Conservation (phyloP, 2,113 vertebrate genomes). For the Phalacrocorax brasilianus region DNA sequence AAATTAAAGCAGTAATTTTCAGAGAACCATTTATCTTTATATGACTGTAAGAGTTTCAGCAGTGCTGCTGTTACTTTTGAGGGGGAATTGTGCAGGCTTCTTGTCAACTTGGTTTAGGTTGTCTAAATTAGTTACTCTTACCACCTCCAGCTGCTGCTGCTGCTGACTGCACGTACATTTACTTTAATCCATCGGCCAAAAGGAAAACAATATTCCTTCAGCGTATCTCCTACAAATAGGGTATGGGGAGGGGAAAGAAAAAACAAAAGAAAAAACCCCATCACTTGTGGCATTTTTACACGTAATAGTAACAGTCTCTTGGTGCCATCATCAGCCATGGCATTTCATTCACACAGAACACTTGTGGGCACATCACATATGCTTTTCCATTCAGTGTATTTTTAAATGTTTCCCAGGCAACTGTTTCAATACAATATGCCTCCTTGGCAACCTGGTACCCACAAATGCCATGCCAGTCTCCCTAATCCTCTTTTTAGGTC, state of each 20-base stretch:
- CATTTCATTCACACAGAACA: constrained; percentile 34
- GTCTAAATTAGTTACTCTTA: not conserved
- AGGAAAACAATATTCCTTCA: not conserved
- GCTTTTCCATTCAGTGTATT: constrained; percentile 53
- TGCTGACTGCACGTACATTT: not conserved
- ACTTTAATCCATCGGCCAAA: not conserved
- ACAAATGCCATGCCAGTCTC: constrained; percentile 38
- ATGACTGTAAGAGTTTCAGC: not conserved
- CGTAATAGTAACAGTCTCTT: constrained; percentile 60
- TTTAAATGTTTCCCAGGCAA: constrained; percentile 70
- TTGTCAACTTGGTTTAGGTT: not conserved
- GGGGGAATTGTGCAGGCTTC: not conserved
- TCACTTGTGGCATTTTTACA: constrained; percentile 19
- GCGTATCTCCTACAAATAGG: not conserved
- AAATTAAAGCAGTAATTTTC: not conserved
- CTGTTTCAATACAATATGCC: constrained; percentile 65
- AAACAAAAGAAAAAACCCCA: not conserved
- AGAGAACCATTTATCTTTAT: not conserved
- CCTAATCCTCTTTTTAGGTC: constrained; percentile 33
- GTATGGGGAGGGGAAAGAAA: not conserved
- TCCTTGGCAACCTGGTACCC: constrained; percentile 62
- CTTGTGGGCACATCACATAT: constrained; percentile 62
- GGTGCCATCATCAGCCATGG: constrained; percentile 53
- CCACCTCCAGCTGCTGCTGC: not conserved
- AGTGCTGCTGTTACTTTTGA: not conserved